Base-by-base conservation (phyloP, 2,888 invertebrate species). In the Fragum whitleyi region DNA sequence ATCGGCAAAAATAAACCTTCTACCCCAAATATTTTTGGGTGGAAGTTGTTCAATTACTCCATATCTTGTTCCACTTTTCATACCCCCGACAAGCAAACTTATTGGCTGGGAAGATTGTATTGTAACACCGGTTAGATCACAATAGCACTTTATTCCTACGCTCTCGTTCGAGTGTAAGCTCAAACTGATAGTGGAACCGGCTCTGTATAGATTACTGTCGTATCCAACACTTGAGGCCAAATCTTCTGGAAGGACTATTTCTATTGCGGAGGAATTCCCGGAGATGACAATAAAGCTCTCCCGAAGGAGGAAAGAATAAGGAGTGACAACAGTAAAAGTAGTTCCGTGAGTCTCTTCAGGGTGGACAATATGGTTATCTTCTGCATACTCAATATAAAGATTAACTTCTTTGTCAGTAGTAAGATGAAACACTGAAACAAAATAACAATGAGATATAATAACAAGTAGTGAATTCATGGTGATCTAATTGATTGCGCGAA, bases 61-160 rank as follows among this genome's bases (percentile, higher is more conserved):
- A 14, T 26, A 9, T 5, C 26, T n/a, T 14, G 72, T 23, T n/a
- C 23, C 47, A 23, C 61, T 70, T 19, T 65, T 73, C n/a, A 32
- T 69, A 21, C 69, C 39, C 3, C 85, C 85, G 26, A 68, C 76
- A 32, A 79, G 29, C 5, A 85, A 83, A 36, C 67, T 72, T 9
- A 83, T 67, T 26, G 78, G 80, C 73, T 74, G 79, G 19, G 61
- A n/a, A n/a, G 85, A 78, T 29, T 29, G n/a, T 32, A 85, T 74
- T 11, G 32, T 74, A 71, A 75, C 81, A 76, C 83, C 83, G n/a
- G 85, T 73, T 28, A 83, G 47, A 77, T 85, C 82, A 74, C 85
- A 85, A 19, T 32, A 39, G 57, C 81, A 81, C n/a, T 57, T 62
- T 11, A 85, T 53, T 29, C 73, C 79, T 7, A 78, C 23, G 11